Evolutionary conservation across 2,113 vertebrate species (phyloP), one percentile per base, ranked within the genome.

Genomic region (Rhodinocichla rosea): DNA sequence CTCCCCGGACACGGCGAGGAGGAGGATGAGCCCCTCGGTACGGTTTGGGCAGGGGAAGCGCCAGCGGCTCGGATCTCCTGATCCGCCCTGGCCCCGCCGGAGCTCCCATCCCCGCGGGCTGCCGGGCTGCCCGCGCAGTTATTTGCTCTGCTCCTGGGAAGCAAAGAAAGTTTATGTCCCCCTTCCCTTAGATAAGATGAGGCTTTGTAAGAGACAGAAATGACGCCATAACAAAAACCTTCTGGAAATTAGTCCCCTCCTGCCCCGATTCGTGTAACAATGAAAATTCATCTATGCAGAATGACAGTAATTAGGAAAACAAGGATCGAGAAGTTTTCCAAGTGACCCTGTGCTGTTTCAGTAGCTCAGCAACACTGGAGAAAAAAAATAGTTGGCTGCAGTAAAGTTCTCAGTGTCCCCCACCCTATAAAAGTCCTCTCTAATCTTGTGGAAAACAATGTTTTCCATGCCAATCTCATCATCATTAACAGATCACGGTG

Each of bases 61-160:
- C 15, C 53, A 18, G 76, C 57, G 2, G 42, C 35, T 15, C 1
- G 50, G 50, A 3, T 8, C 27, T 55, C 20, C 50, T 1, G 32
- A 14, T 4, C 23, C 35, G 2, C 22, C 39, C 67, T 0, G 35
- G 4, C 23, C 30, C 3, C 28, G 6, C 27, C 6, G 55, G 8
- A 44, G 68, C 37, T 42, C n/a, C 62, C 15, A 1, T 23, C 60
- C 47, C 76, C 0, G 0, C 35, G 32, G 52, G 69, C 44, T 53
- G 62, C 21, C 2, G 13, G 0, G 10, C 2, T 32, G 14, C 55
- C 68, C 15, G 12, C 12, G 4, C 39, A 1, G n/a, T 52, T 2
- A 23, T 0, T 7, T 15, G 6, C 4, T 77, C 39, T 2, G 42
- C 50, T 42, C 21, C 77, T 15, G 33, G 1, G 13, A 30, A 45